Evolutionary conservation across 2,113 vertebrate genomes (phyloP), one percentile per base, ranked within the genome.

Genomic region (Delphinapterus leucas): DNA sequence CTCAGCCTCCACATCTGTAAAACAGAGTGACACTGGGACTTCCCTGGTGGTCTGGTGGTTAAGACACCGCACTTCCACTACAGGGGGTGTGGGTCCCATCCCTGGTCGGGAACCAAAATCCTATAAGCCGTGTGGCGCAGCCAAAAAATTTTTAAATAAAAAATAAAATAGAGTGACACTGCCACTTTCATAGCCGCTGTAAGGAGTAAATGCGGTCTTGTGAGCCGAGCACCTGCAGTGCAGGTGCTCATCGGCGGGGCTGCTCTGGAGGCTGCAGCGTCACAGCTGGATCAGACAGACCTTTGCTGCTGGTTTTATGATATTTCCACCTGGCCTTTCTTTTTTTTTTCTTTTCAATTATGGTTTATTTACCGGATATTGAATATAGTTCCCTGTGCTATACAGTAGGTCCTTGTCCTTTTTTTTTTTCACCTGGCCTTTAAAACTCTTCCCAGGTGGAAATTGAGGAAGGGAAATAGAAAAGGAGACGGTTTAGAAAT

Each of bases 171-270:
- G 60, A 76, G 55, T 23, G 3, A 17, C 28, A 3, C 13, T 14
- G 2, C 53, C 26, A 0, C 36, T 31, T 28, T 60, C 73, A 13
- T 2, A 25, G 86, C 7, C 0, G 1, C n/a, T 20, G 11, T 18
- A 41, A 15, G 31, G 36, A 6, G 3, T 11, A 4, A 6, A 0
- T 28, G 68, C 82, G 68, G 6, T 33, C 33, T 28, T 4, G 5
- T 3, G 28, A 68, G 38, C 83, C 0, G 0, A 7, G 49, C 0
- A 38, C 63, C 68, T 53, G 1, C 58, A 5, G 0, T 5, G 1
- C 1, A 36, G 67, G 15, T 41, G 26, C 41, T 65, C 15, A 3
- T 3, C 33, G 20, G 5, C 3, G 8, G 14, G 7, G 10, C 68
- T 47, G n/a, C 44, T 36, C 23, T 44, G 14, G 67, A n/a, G 67